Evolutionary conservation across 2,888 invertebrate genomes (phyloP).

Genomic region (Thecocarcelia acutangulata): DNA sequence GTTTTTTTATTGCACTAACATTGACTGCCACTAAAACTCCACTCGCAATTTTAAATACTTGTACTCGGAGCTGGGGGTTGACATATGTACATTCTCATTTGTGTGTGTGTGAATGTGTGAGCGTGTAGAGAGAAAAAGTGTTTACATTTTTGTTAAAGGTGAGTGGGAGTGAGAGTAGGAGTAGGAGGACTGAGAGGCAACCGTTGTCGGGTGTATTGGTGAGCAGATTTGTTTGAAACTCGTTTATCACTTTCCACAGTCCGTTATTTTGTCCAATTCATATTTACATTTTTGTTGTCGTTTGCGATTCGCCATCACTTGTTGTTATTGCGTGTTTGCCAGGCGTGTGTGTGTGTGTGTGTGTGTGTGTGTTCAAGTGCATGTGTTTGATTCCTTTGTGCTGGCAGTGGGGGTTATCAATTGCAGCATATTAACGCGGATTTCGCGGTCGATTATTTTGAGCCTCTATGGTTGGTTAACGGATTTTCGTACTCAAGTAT

Average conservation of each 20-base stretch:
- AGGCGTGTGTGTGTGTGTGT: constrained; percentile 18
- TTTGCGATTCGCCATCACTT: constrained; percentile 46
- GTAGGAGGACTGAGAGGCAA: neutral
- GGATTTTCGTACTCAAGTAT: constrained; percentile 60
- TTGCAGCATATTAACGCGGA: constrained; percentile 77
- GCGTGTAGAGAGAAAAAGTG: constrained; percentile 25
- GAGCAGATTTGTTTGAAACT: constrained; percentile 39
- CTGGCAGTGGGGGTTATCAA: constrained; percentile 69
- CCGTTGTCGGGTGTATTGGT: neutral
- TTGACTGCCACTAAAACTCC: constrained; percentile 21
- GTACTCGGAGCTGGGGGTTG: neutral
- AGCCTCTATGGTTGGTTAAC: constrained; percentile 70
- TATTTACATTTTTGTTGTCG: constrained; percentile 23
- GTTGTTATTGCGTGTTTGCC: constrained; percentile 41
- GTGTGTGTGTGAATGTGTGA: too few species aligned
- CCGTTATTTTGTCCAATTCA: constrained; percentile 67
- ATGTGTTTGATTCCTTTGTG: neutral
- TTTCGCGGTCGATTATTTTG: constrained; percentile 77
- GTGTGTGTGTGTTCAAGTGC: constrained; percentile 31
- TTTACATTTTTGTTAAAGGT: constrained; percentile 40
- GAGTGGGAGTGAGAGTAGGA: neutral
- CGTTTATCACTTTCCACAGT: constrained; percentile 60
- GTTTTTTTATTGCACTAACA: constrained; percentile 44
- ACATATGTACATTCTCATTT: too few species aligned
- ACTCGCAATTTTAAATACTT: constrained; percentile 1